phyloP scores from a whole-genome alignment of 2,888 invertebrate genomes.

The Callinectes sapidus region DNA sequence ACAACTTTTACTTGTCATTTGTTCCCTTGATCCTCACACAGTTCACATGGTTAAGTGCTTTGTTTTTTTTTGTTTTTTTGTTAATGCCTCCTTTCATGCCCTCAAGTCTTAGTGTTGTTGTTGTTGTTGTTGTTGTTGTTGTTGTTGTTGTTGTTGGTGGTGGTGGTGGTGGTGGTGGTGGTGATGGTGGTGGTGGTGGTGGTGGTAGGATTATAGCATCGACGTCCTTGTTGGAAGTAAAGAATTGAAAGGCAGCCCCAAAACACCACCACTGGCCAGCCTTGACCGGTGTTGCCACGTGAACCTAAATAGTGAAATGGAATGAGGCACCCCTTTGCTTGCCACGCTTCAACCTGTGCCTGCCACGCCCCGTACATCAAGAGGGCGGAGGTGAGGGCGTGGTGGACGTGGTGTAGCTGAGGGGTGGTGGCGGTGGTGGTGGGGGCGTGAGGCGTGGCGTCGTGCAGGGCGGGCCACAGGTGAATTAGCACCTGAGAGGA shows the following conservation, averaged over 20 bases:
- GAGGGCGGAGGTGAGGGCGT: neutral
- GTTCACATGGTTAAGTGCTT: neutral
- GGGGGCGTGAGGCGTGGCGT: neutral
- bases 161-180: constrained; percentile 15
- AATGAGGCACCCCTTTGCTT: neutral
- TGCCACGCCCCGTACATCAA: neutral
- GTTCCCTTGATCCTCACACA: neutral
- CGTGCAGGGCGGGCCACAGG: neutral
- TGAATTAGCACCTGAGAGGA: constrained; percentile 31
- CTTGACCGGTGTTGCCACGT: constrained; percentile 53
- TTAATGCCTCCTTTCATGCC: neutral
- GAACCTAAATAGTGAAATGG: neutral
- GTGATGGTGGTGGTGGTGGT: constrained; percentile 5
- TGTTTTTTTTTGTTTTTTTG: too few species aligned
- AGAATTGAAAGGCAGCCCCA: neutral
- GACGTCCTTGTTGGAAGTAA: constrained; percentile 20
- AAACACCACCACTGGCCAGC: constrained; percentile 14
- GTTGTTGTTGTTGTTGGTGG: neutral
- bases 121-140: neutral
- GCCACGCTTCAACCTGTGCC: neutral
- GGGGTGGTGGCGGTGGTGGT: neutral
- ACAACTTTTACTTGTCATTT: neutral
- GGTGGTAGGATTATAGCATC: constrained; percentile 10
- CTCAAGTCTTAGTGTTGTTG: neutral
- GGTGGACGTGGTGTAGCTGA: neutral